Percentiles rank a stretch among this genome's conserved stretches.
Conservation (phyloP, 2,113 vertebrate genomes). For the Dolichotis patagonum region DNA sequence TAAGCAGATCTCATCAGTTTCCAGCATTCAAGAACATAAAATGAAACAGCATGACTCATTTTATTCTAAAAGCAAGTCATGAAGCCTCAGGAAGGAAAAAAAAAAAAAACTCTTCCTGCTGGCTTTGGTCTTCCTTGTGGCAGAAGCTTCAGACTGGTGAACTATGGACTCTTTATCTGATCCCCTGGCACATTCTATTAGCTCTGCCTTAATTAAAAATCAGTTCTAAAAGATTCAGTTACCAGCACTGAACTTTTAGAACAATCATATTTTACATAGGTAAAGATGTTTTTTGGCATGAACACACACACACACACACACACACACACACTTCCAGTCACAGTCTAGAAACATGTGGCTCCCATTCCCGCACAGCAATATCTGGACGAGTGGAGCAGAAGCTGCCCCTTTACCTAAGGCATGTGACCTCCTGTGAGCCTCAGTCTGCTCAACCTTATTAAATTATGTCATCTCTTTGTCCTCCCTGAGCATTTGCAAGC, state of each 20-base stretch:
- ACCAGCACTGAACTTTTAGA: background rate
- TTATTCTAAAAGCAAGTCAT: background rate
- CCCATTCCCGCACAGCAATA: background rate
- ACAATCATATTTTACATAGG: background rate
- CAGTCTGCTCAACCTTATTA: background rate
- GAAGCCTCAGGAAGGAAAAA: background rate
- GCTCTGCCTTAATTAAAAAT: slow-evolving; percentile 2
- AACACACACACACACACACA: background rate
- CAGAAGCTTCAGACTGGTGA: background rate
- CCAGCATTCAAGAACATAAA: background rate
- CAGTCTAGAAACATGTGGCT: background rate
- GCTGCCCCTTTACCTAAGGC: background rate
- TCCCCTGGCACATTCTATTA: background rate
- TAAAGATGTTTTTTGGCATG: background rate
- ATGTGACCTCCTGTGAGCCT: background rate
- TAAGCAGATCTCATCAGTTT: background rate
- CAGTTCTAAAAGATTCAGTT: background rate
- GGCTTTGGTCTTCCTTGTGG: background rate
- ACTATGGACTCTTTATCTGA: background rate
- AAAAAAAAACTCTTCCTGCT: background rate
- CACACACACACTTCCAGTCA: background rate
- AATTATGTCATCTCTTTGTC: background rate
- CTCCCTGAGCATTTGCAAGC: background rate
- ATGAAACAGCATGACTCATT: background rate
- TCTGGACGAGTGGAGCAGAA: background rate